Percentiles rank a stretch among this genome's conserved stretches.
phyloP scores from a whole-genome alignment of 2,888 invertebrate species.

The Prosapia bicincta region DNA sequence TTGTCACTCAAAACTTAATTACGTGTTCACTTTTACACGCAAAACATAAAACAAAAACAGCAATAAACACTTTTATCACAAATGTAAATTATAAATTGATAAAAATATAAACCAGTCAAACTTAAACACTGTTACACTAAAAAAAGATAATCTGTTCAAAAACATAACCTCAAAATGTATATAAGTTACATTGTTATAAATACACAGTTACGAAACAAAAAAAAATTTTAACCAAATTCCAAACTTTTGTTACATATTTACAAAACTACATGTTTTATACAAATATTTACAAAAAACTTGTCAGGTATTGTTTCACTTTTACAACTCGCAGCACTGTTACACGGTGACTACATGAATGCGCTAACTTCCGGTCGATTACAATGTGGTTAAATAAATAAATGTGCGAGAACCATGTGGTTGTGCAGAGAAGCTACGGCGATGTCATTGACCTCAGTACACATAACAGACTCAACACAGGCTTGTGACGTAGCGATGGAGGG shows the following conservation, averaged over 20 bases:
- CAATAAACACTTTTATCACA: background rate
- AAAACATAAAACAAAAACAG: background rate
- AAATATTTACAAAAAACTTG: background rate
- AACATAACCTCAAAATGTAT: background rate
- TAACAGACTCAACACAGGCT: background rate
- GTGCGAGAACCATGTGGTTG: background rate
- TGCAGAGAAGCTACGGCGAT: background rate
- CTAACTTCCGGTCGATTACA: background rate
- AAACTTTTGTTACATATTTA: background rate
- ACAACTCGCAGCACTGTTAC: background rate
- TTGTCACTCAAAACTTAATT: background rate
- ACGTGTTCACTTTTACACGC: background rate
- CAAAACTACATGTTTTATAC: background rate
- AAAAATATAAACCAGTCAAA: background rate
- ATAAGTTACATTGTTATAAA: background rate
- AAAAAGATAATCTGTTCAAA: background rate
- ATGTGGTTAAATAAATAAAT: slow-evolving; percentile 2
- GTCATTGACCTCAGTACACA: background rate
- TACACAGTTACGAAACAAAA: background rate
- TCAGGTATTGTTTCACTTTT: background rate
- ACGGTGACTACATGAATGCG: background rate
- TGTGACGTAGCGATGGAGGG: background rate
- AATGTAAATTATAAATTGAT: background rate
- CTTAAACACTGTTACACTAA: background rate
- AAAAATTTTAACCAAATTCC: background rate